Evolutionary conservation across 2,797 vertebrate genomes (phyloP).

Genomic region (Hapalemur alaotrensis): DNA sequence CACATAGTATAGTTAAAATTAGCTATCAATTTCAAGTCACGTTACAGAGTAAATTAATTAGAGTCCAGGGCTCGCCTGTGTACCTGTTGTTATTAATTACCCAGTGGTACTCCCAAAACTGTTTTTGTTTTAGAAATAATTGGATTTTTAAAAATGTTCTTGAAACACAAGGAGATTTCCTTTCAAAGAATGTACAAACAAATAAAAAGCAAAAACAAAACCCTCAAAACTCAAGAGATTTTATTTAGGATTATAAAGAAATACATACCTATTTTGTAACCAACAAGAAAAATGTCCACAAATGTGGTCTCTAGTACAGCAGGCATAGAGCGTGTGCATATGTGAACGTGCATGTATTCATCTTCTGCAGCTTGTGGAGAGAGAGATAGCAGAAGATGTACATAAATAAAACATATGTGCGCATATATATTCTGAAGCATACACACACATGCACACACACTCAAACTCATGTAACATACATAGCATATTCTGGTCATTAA

Average conservation of each 20-base stretch:
- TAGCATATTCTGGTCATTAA: not conserved
- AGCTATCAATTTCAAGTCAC: conserved; percentile 56
- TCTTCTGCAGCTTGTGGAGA: not conserved
- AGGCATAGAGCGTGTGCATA: not conserved
- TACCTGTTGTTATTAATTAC: conserved; percentile 72
- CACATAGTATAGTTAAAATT: conserved; percentile 45
- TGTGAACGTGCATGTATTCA: not conserved
- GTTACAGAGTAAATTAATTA: conserved; percentile 41
- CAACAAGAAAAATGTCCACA: not conserved
- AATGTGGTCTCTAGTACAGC: not conserved
- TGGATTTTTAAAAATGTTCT: conserved; percentile 50
- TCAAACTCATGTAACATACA: not conserved
- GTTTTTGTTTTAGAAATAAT: conserved; percentile 62
- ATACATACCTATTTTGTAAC: not conserved
- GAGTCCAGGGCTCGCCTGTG: conserved; percentile 14
- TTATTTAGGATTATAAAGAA: not conserved
- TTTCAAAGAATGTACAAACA: conserved; percentile 23
- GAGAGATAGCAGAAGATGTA: not conserved
- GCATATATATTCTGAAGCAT: not conserved
- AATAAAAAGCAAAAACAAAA: not conserved
- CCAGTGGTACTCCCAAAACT: conserved; percentile 38
- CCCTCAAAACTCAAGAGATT: not conserved
- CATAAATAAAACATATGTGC: not conserved
- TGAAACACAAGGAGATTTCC: conserved; percentile 40
- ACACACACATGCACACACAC: not conserved